A percentile compares a stretch with the other conserved stretches of the same genome.
Conservation (phyloP, 1,140 invertebrate genomes). For the Drosophila sp. region DNA sequence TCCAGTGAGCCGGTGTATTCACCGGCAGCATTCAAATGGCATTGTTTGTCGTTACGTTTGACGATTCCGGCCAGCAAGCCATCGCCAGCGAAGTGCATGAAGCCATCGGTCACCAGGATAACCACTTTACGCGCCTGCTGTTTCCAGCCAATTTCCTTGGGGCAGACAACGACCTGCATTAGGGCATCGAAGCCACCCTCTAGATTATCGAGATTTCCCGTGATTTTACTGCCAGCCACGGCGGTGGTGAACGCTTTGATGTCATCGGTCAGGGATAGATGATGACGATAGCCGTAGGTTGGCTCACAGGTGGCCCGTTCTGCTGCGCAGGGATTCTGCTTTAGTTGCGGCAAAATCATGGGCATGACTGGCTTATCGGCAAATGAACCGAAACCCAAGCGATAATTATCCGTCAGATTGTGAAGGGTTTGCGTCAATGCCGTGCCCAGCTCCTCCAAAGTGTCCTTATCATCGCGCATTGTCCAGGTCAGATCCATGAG, state of each 20-base stretch:
- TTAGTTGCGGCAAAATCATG: constrained; percentile 85
- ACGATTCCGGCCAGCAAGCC: constrained; percentile 84
- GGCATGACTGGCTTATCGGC: constrained; percentile 93
- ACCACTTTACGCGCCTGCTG: constrained; percentile 85
- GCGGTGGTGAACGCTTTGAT: constrained; percentile 84
- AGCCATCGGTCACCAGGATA: constrained; percentile 86
- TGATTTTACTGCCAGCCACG: constrained; percentile 88
- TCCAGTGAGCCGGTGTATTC: constrained; percentile 84
- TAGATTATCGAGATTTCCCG: constrained; percentile 98
- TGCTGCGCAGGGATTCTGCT: constrained; percentile 85
- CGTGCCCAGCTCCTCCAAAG: constrained; percentile 89
- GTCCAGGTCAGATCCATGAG: constrained; percentile 95
- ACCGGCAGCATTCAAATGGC: constrained; percentile 85
- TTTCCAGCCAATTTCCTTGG: constrained; percentile 87
- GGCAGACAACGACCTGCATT: constrained; percentile 98
- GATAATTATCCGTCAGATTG: constrained; percentile 92
- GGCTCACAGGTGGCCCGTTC: constrained; percentile 84
- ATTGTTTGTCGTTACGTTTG: constrained; percentile 84
- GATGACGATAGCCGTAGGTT: constrained; percentile 89
- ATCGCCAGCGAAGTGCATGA: constrained; percentile 87
- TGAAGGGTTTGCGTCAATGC: constrained; percentile 86
- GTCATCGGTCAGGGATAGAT: constrained; percentile 87
- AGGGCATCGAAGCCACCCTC: constrained; percentile 99
- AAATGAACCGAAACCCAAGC: constrained; percentile 92
- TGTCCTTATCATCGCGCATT: constrained; percentile 94